Conservation (phyloP, 53 echinoderm and acorn worm species). For the Actinopyga echinites region DNA sequence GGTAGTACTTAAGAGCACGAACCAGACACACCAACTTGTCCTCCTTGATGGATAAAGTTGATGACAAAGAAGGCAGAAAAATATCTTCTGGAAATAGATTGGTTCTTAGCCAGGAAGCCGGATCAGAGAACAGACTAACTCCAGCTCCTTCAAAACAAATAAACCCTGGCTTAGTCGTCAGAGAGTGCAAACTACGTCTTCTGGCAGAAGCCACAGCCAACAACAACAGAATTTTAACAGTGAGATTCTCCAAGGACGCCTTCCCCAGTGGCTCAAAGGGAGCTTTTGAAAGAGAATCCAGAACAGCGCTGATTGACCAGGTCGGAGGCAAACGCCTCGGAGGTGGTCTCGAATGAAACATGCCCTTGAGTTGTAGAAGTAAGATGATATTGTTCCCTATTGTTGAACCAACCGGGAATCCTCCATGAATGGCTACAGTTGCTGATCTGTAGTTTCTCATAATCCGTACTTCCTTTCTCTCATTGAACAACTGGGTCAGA, state of each 20-base stretch:
- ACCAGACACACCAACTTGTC: too few species aligned
- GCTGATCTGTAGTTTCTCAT: not conserved
- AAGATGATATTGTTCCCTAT: not conserved
- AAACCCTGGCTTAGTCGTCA: not conserved
- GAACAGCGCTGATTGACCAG: not conserved
- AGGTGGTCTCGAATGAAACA: not conserved
- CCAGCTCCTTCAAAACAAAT: not conserved
- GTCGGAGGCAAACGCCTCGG: not conserved
- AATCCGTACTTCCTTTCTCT: not conserved
- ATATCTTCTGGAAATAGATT: too few species aligned
- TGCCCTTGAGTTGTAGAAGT: not conserved
- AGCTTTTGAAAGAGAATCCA: not conserved
- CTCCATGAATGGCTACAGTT: not conserved
- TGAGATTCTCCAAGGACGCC: not conserved
- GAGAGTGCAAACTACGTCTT: not conserved
- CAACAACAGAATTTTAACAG: not conserved
- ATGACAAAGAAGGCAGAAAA: too few species aligned
- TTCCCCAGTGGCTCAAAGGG: not conserved
- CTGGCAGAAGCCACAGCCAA: not conserved
- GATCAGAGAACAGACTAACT: not conserved
- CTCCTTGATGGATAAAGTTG: too few species aligned
- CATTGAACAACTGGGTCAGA: not conserved
- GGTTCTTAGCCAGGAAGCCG: not conserved
- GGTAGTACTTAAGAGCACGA: too few species aligned
- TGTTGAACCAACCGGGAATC: not conserved